These are phyloP conservation scores for Myotis brandtii DNA, from an alignment of 2,113 vertebrate genomes.

Conservation along the genomic window DNA sequence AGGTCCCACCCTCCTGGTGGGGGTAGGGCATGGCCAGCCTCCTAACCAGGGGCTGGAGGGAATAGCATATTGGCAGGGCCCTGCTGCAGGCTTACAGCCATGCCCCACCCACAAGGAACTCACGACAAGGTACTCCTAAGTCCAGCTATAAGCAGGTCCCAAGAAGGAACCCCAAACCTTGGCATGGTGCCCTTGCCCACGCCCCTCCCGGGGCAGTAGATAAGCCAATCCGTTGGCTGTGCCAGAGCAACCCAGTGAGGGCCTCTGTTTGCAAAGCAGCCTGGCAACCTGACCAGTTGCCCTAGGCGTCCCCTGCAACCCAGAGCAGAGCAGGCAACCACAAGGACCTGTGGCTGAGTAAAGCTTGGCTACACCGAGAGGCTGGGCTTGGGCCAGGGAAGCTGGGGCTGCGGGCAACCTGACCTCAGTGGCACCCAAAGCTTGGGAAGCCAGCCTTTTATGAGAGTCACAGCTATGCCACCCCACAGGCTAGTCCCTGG, in stretches of 20 bases:
- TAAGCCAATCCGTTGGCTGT: neutral
- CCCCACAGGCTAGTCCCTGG: neutral
- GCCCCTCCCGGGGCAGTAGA: neutral
- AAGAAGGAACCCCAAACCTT: neutral
- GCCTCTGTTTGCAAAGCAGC: neutral
- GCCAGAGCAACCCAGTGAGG: neutral
- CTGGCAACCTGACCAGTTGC: neutral
- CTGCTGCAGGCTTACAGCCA: neutral
- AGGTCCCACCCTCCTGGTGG: neutral
- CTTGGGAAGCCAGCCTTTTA: neutral
- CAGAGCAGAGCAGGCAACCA: neutral
- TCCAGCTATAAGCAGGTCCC: neutral
- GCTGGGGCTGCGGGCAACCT: neutral
- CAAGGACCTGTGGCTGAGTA: neutral
- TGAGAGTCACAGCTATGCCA: neutral
- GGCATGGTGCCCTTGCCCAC: neutral
- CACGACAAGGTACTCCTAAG: neutral
- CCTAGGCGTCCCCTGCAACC: neutral
- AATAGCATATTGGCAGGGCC: too few relatives aligned
- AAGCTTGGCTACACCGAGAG: neutral
- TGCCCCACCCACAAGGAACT: neutral
- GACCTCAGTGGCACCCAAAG: neutral
- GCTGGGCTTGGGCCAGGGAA: neutral
- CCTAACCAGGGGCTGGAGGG: too few relatives aligned
- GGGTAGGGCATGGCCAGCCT: neutral